Evolutionary conservation across 1,140 invertebrate species (phyloP).

Genomic region (Pseudomyrmex flavicornis): DNA sequence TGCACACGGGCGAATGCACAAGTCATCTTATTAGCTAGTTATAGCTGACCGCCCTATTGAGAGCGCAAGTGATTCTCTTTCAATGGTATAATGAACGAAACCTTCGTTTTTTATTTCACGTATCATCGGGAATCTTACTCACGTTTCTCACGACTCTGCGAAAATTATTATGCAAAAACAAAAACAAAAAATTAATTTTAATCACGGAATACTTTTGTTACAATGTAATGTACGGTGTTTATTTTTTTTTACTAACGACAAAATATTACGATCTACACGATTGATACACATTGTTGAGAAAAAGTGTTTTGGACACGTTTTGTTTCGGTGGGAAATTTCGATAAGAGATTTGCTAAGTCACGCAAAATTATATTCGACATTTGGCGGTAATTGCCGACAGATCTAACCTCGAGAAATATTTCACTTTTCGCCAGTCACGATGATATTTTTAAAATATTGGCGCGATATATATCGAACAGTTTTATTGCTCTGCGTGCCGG

Average conservation of each 20-base stretch:
- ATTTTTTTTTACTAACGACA: not conserved
- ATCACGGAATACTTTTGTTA: not conserved
- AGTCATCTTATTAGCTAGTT: conserved; percentile 50
- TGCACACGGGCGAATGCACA: conserved; percentile 27
- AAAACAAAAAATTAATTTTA: not conserved
- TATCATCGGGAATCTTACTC: conserved; percentile 1
- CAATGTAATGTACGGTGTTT: too few relatives aligned
- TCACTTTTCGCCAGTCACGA: conserved; percentile 9
- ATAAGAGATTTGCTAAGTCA: not conserved
- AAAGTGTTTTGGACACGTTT: not conserved
- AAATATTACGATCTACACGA: not conserved
- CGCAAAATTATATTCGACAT: conserved; percentile 1
- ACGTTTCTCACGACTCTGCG: not conserved
- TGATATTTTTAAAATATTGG: conserved; percentile 43
- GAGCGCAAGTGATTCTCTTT: conserved; percentile 15
- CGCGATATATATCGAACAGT: not conserved
- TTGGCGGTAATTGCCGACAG: not conserved
- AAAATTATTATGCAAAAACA: not conserved
- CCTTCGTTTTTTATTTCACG: not conserved
- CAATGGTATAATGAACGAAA: conserved; percentile 28
- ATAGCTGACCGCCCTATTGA: conserved; percentile 33
- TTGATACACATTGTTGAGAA: not conserved
- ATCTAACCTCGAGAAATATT: conserved; percentile 25
- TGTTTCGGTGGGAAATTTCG: not conserved
- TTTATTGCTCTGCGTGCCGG: conserved; percentile 1